Percentiles rank a stretch among this genome's conserved stretches.
phyloP scores from a whole-genome alignment of 2,797 vertebrate species.

The Chelon labrosus region DNA sequence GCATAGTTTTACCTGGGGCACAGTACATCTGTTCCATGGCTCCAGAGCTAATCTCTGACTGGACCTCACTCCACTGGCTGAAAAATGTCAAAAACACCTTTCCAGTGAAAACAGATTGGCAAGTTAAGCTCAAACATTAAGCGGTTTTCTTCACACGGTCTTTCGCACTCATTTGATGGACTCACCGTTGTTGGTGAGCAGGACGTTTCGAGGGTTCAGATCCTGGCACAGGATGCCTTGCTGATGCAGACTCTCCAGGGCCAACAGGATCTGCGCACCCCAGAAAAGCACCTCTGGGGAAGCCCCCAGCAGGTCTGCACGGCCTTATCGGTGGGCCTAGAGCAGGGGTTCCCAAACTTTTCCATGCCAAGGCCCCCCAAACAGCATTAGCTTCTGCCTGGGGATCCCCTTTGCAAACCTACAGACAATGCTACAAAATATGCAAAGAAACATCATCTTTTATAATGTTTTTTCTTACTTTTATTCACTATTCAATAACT shows the following conservation, averaged over 20 bases:
- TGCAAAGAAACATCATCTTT: too few species aligned
- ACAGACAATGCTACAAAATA: too few species aligned
- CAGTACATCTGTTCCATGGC: conserved; percentile 93
- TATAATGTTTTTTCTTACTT: too few species aligned
- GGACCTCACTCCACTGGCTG: conserved; percentile 98
- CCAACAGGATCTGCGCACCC: conserved; percentile 94
- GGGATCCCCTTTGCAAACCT: too few species aligned
- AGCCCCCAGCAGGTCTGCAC: conserved; percentile 82
- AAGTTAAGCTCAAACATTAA: conserved; percentile 19
- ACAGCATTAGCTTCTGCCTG: too few species aligned
- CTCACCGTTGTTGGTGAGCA: conserved; percentile 92
- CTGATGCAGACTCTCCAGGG: conserved; percentile 94
- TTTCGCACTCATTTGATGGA: conserved; percentile 1
- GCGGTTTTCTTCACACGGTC: background rate
- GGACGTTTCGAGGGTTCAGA: conserved; percentile 94
- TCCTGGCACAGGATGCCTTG: conserved; percentile 95
- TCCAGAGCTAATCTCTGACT: conserved; percentile 87
- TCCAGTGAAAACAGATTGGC: conserved; percentile 81
- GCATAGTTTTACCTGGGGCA: conserved; percentile 90
- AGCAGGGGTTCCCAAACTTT: too few species aligned
- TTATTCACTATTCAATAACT: too few species aligned
- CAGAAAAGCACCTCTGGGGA: conserved; percentile 89
- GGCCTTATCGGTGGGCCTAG: conserved; percentile 43
- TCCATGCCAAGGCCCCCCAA: too few species aligned
- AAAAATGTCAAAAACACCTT: conserved; percentile 94